A percentile compares a stretch with the other conserved stretches of the same genome.
Conservation (phyloP, 2,797 vertebrate species). For the Bucorvus abyssinicus region DNA sequence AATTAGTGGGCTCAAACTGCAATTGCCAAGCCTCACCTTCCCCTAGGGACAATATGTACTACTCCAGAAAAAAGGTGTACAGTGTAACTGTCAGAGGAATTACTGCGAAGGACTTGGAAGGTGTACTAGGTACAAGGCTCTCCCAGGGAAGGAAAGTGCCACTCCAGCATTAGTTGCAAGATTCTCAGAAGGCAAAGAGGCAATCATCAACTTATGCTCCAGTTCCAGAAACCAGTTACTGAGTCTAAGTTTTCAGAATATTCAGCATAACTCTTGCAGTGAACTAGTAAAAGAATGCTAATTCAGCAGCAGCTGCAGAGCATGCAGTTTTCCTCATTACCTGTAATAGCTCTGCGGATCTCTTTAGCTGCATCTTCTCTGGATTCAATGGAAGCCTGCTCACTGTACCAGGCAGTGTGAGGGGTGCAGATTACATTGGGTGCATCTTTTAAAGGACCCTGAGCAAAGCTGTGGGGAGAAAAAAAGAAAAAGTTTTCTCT, state of each 20-base stretch:
- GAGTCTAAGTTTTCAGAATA: background rate
- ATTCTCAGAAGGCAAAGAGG: background rate
- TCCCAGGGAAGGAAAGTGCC: background rate
- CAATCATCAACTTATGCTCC: background rate
- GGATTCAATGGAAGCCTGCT: constrained; percentile 89
- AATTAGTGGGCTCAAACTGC: background rate
- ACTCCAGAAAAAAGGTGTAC: background rate
- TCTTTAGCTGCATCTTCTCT: constrained; percentile 89
- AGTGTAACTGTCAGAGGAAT: background rate
- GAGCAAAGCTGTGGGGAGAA: constrained; percentile 79
- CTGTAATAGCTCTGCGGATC: constrained; percentile 88
- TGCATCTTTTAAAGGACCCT: constrained; percentile 88
- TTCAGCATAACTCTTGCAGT: background rate
- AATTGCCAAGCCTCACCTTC: background rate
- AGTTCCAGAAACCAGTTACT: background rate
- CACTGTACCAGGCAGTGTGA: constrained; percentile 91
- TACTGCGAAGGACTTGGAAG: background rate
- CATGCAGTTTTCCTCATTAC: constrained; percentile 58
- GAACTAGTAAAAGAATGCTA: background rate
- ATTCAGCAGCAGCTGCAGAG: constrained; percentile 24
- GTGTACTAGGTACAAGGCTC: background rate
- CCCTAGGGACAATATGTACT: background rate
- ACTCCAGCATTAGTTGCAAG: background rate
- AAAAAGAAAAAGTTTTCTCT: background rate
- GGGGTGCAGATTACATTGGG: constrained; percentile 91